Conservation (phyloP, 2,113 vertebrate genomes). For the Paradoxurus hermaphroditus region DNA sequence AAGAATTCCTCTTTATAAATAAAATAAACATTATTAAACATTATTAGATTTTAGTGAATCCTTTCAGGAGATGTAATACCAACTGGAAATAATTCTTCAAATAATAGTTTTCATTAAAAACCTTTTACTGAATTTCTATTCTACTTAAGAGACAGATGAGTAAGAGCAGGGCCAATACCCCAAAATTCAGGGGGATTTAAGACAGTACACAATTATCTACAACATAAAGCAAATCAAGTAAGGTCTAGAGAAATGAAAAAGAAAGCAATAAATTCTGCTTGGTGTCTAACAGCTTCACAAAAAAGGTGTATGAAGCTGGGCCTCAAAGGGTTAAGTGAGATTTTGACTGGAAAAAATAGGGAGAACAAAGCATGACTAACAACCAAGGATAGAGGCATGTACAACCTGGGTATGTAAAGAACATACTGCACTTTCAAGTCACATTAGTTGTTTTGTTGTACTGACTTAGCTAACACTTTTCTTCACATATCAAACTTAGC, state of each 20-base stretch:
- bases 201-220: neutral
- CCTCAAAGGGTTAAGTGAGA: neutral
- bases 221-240: neutral
- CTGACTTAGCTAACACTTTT: neutral
- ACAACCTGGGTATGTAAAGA: neutral
- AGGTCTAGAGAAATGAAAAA: neutral
- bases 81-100: conserved; percentile 33
- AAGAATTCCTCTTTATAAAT: conserved; percentile 15
- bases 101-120: conserved; percentile 17
- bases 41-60: neutral
- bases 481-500: conserved; percentile 17
- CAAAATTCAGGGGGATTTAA: neutral
- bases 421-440: conserved; percentile 19
- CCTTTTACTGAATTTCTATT: conserved; percentile 24
- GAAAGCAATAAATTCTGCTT: neutral
- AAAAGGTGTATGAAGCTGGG: neutral
- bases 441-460: neutral
- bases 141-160: neutral
- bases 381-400: neutral
- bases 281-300: neutral
- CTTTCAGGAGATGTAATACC: neutral
- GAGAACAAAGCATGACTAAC: neutral
- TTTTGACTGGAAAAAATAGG: conserved; percentile 2
- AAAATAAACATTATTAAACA: conserved; percentile 17
- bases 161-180: neutral